Conservation (phyloP, 2,888 invertebrate genomes). For the Deilephila elpenor region DNA sequence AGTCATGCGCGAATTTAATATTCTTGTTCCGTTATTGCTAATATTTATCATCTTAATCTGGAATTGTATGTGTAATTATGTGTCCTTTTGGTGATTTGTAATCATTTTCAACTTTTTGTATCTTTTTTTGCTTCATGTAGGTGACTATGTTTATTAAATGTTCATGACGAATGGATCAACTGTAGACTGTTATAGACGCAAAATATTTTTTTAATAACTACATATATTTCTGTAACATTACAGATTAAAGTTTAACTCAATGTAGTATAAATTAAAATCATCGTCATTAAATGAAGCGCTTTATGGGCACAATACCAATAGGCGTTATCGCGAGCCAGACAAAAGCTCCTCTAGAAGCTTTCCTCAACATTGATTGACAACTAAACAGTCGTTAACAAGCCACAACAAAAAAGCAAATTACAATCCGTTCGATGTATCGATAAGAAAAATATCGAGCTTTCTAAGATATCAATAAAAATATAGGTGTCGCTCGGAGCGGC, state of each 20-base stretch:
- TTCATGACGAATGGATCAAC: not conserved
- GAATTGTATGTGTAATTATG: not conserved
- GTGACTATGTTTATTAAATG: not conserved
- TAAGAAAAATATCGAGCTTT: constrained; percentile 80
- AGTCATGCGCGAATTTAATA: constrained; percentile 7
- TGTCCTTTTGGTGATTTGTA: not conserved
- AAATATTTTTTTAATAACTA: not conserved
- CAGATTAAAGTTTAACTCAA: not conserved
- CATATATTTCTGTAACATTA: not conserved
- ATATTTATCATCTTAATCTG: constrained; percentile 13
- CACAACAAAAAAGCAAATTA: constrained; percentile 44
- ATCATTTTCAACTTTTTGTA: not conserved
- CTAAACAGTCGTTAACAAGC: not conserved
- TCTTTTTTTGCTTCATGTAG: not conserved
- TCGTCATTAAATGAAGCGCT: not conserved
- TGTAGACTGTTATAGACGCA: not conserved
- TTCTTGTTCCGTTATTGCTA: not conserved
- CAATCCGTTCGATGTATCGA: constrained; percentile 70
- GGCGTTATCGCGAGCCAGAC: not conserved
- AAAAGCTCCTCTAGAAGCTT: not conserved
- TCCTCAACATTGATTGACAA: not conserved
- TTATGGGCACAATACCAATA: no score
- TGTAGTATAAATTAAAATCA: not conserved
- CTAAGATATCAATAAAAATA: constrained; percentile 83
- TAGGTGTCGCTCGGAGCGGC: constrained; percentile 83